Base-by-base conservation (phyloP, 2,888 invertebrate genomes). In the Diplazon laetatorius region DNA sequence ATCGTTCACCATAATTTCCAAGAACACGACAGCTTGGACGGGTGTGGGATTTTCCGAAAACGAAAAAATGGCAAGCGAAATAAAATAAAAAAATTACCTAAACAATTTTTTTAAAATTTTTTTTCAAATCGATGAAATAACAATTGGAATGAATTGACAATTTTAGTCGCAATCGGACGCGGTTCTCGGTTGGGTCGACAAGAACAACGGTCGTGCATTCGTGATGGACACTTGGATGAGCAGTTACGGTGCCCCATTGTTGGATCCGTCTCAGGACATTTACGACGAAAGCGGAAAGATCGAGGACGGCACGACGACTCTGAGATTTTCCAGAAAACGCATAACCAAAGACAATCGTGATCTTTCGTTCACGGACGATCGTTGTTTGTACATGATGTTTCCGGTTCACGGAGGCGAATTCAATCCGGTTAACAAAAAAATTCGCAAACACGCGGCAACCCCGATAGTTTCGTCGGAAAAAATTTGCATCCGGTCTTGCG, bases 31-130 rank as follows among this genome's bases (percentile, higher is more conserved):
- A 81, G 93, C 94, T 8, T 98, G 98, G 98, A 97, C 97, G 0
- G 98, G 97, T 0, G 96, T 98, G 77, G 98, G 95, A 0, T 98
- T 98, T 89, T 96, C 96, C 62, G 93, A 96, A 78, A 94, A 97
- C 87, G 94, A 94, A 82, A 95, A 94, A 90, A 97, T 97, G 97
- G 96, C 95, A 90, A 91, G 90, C 84, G 12, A 30, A 25, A 35
- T 10, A 16, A 30, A 30, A 14, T 37, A 39, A 44, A 42, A 30
- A 12, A 55, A 6, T 42, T 16, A n/a, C n/a, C n/a, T n/a, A n/a
- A n/a, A n/a, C n/a, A n/a, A n/a, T 30, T 30, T 30, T 30, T 30
- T 30, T 30, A n/a, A n/a, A n/a, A n/a, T 30, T 30, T 10, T 3
- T 25, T 37, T 57, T 55, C n/a, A n/a, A n/a, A n/a, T n/a, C n/a